A percentile compares a stretch with the other conserved stretches of the same genome.
phyloP scores from a whole-genome alignment of 1,140 invertebrate species.

The Lepidurus packardi region DNA sequence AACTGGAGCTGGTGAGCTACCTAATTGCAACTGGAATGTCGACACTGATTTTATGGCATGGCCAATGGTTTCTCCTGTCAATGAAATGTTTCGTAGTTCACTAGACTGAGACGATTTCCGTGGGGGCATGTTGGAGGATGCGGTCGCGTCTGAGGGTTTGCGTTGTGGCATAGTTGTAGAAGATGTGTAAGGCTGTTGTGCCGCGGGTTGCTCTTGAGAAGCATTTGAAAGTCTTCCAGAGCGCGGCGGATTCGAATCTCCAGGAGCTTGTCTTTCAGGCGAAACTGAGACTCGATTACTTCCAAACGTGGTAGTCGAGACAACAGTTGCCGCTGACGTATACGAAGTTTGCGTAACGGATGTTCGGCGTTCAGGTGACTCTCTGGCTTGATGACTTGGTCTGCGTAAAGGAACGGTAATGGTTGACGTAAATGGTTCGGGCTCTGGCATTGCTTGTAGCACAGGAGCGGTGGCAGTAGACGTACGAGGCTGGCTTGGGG shows the following conservation, averaged over 20 bases:
- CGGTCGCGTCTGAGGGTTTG: background rate
- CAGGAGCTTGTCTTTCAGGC: background rate
- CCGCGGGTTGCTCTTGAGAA: background rate
- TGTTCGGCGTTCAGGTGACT: background rate
- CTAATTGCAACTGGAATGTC: constrained; percentile 31
- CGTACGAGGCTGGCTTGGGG: background rate
- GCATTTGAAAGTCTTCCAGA: background rate
- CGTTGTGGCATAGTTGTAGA: background rate
- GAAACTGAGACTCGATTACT: background rate
- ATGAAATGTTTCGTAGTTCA: background rate
- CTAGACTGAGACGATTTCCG: background rate
- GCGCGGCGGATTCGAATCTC: background rate
- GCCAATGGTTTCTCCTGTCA: constrained; percentile 29
- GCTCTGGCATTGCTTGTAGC: background rate
- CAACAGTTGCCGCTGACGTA: background rate
- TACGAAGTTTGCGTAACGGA: background rate
- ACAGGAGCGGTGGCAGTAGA: background rate
- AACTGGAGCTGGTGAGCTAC: background rate
- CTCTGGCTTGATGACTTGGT: background rate
- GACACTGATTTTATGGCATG: constrained; percentile 29
- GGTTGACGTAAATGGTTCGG: background rate
- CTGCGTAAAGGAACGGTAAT: background rate
- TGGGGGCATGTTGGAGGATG: constrained; percentile 12
- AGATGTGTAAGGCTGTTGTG: constrained; percentile 4
- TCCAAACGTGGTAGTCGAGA: background rate